These are phyloP conservation scores for silkworm (Bombyx mori) DNA, from an alignment of 1,140 invertebrate genomes.

Conservation along the genomic window DNA sequence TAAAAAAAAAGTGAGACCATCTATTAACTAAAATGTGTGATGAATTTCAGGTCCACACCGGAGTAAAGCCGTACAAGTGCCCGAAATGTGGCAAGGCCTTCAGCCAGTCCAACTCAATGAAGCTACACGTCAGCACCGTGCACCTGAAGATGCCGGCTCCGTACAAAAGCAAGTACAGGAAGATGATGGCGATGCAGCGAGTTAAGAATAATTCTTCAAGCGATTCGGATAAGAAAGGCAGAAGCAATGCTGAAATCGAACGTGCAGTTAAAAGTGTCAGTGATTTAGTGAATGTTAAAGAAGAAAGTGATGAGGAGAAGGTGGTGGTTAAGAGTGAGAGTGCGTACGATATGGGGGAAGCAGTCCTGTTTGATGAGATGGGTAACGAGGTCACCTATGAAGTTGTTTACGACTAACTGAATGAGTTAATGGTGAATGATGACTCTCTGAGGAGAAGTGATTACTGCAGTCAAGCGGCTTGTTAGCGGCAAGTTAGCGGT, in stretches of 20 bases:
- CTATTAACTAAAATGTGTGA: no score
- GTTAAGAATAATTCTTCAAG: neutral
- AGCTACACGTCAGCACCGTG: constrained; percentile 65
- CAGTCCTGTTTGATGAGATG: constrained; percentile 8
- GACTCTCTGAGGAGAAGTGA: no score
- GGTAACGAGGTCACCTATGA: constrained; percentile 11
- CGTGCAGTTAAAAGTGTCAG: neutral
- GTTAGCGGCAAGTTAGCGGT: no score
- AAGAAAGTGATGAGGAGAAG: neutral
- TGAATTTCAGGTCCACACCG: constrained; percentile 52
- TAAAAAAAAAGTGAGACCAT: no score
- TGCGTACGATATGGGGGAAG: constrained; percentile 3
- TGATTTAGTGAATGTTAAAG: neutral
- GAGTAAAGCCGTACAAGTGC: constrained; percentile 86
- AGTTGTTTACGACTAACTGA: constrained; percentile 4
- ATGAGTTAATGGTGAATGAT: no score
- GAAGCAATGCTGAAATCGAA: neutral
- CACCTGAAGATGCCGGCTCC: constrained; percentile 44
- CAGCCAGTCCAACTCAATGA: constrained; percentile 80
- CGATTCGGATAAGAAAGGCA: neutral
- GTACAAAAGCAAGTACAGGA: constrained; percentile 30
- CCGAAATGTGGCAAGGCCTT: constrained; percentile 84
- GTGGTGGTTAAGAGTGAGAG: constrained; percentile 1
- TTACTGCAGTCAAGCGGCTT: no score
- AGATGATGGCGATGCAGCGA: neutral